Evolutionary conservation across 2,888 invertebrate genomes (phyloP), one percentile per base, ranked within the genome.

Genomic region (Hybos culiciformis): DNA sequence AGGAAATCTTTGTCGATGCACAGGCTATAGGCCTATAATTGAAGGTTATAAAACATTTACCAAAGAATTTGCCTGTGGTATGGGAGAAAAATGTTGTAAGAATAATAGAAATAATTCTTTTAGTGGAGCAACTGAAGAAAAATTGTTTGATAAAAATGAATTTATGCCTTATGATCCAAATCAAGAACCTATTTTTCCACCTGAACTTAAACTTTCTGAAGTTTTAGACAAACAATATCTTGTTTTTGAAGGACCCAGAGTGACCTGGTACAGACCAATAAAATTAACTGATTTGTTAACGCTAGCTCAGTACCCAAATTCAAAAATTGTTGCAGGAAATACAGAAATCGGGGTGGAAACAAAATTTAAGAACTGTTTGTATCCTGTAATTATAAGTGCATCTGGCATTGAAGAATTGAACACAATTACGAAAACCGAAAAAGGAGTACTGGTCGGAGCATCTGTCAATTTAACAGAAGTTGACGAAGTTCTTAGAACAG

Each of bases 291-390:
- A 83, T 43, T 57, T 91, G 19, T 62, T 90, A 7, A 53, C 66
- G 7, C 58, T 92, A 12, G 56, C 70, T 0, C 59, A 70, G 38
- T 68, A 72, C 62, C 82, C 81, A 0, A 56, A 72, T 31, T 80
- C 83, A 9, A 85, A 85, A 70, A 71, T 93, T 18, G 75, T 94
- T n/a, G 81, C 80, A 31, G 93, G 93, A 18, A 92, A 92, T 58
- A 87, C 90, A 0, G 92, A 93, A 73, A 71, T 93, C 41, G 90
- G 88, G 1, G 80, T 96, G n/a, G 94, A 96, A 70, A 74, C 83
- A 8, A 93, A 92, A 65, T 86, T 91, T 57, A 90, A 88, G 60
- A 79, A 83, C 51, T 77, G 77, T 55, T 57, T 74, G 0, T 91
- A 91, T 63, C 85, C 88, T 0, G 70, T 84, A 8, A 68, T 91